These are phyloP conservation scores for Pachycephus smyrnensis DNA, from an alignment of 2,888 invertebrate genomes.

Conservation along the genomic window DNA sequence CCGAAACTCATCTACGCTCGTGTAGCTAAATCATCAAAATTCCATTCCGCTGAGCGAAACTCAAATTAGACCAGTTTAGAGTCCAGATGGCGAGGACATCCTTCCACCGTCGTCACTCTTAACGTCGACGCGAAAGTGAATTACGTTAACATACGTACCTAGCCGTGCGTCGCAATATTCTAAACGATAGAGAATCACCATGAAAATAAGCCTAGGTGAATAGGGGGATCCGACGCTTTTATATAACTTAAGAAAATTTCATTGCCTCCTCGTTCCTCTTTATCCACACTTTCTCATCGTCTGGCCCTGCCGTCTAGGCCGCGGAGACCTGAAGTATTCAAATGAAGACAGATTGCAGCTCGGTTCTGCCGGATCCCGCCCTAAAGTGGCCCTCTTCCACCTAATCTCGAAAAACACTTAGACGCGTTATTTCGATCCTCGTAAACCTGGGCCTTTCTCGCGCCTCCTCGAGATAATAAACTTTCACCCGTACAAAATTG, in stretches of 20 bases:
- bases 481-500: not conserved
- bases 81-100: not conserved
- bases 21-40: not conserved
- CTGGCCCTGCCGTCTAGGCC: not conserved
- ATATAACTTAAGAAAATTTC: not conserved
- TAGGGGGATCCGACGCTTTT: not conserved
- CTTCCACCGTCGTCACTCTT: not conserved
- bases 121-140: not conserved
- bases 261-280: not conserved
- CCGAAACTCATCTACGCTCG: not conserved
- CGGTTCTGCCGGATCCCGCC: conserved; percentile 35
- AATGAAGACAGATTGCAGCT: conserved; percentile 49
- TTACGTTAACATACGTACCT: not conserved
- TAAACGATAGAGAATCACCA: not conserved
- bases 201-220: not conserved
- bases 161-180: not conserved
- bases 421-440: conserved; percentile 45
- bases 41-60: not conserved
- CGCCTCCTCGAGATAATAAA: not conserved
- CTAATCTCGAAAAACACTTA: conserved; percentile 51
- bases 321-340: conserved; percentile 29
- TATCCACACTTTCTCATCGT: not conserved
- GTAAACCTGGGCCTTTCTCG: conserved; percentile 1
- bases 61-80: not conserved
- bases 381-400: conserved; percentile 34